Evolutionary conservation across 2,113 vertebrate species (phyloP).

Genomic region (Arothron firmamentum): DNA sequence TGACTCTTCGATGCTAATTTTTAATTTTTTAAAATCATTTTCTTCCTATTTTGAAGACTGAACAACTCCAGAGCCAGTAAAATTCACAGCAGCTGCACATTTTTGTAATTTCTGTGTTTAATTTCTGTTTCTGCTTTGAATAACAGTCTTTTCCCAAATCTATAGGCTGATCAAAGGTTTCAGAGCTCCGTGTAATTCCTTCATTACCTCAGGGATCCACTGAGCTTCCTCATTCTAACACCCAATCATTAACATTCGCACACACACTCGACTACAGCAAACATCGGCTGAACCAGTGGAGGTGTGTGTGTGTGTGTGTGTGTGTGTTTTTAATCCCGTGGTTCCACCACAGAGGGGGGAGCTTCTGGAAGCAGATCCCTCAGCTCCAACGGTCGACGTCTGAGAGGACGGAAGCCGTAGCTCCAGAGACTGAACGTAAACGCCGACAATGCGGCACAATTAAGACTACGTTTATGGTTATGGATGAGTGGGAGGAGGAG

Average conservation of each 20-base stretch:
- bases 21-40: too few species aligned
- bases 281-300: too few species aligned
- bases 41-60: too few species aligned
- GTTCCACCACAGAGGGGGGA: too few species aligned
- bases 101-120: not conserved
- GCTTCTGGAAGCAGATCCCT: too few species aligned
- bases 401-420: not conserved
- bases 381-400: too few species aligned
- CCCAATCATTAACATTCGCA: too few species aligned
- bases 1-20: not conserved
- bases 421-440: not conserved
- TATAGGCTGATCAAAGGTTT: not conserved
- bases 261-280: too few species aligned
- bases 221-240: too few species aligned
- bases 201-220: constrained; percentile 7
- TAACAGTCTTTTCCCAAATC: not conserved
- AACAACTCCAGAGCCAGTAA: not conserved
- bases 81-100: constrained; percentile 33
- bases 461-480: constrained; percentile 17
- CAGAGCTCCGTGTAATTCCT: constrained; percentile 4
- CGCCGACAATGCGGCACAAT: not conserved
- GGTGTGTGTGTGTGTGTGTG: too few species aligned
- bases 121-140: too few species aligned
- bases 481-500: constrained; percentile 24
- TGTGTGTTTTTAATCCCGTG: too few species aligned